These are phyloP conservation scores for Pachyrhynchus sulphureomaculatus DNA, from an alignment of 1,140 invertebrate genomes.

Conservation along the genomic window DNA sequence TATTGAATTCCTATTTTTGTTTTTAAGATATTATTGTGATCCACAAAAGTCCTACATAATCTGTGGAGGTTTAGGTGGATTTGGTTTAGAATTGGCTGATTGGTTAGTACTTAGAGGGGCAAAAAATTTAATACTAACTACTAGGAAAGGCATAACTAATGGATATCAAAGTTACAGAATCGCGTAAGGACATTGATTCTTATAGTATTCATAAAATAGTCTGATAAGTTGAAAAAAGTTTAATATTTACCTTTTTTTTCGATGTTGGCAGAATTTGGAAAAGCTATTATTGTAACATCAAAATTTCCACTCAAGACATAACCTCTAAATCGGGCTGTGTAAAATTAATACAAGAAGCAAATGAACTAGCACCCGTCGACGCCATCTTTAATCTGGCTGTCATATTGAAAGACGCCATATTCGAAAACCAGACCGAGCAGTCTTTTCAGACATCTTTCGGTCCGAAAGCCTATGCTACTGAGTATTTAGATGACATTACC, in stretches of 20 bases:
- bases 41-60: slow-evolving; percentile 61
- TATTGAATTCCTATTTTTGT: background rate
- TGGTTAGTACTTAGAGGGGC: slow-evolving; percentile 84
- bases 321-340: slow-evolving; percentile 55
- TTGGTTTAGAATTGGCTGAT: slow-evolving; percentile 85
- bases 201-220: background rate
- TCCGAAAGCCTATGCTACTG: slow-evolving; percentile 54
- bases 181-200: slow-evolving; percentile 49
- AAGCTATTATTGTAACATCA: slow-evolving; percentile 57
- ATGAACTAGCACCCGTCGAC: slow-evolving; percentile 63
- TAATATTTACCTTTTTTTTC: background rate
- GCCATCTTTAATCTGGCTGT: slow-evolving; percentile 81
- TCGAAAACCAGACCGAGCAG: slow-evolving; percentile 57
- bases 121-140: slow-evolving; percentile 75
- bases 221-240: background rate
- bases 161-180: slow-evolving; percentile 75
- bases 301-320: slow-evolving; percentile 54
- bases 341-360: slow-evolving; percentile 60
- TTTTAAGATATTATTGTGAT: slow-evolving; percentile 39
- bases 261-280: slow-evolving; percentile 58
- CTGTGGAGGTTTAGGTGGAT: slow-evolving; percentile 81
- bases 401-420: slow-evolving; percentile 58
- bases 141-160: slow-evolving; percentile 72
- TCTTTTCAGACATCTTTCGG: slow-evolving; percentile 53
- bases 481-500: slow-evolving; percentile 56